A percentile compares a stretch with the other conserved stretches of the same genome.
phyloP scores from a whole-genome alignment of 2,113 vertebrate species.

The Lophius piscatorius region DNA sequence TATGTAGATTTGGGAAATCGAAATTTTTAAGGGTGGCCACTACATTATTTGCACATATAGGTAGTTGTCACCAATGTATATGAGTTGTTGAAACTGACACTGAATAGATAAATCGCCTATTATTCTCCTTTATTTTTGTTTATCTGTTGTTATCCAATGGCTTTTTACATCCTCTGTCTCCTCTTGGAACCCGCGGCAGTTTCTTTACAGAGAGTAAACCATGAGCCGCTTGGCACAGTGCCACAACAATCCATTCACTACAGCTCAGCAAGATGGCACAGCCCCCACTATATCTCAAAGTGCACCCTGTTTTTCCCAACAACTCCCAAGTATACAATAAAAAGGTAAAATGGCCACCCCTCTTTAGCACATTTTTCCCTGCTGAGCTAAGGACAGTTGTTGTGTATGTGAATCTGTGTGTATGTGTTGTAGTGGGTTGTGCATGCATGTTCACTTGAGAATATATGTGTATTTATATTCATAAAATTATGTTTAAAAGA shows the following conservation, averaged over 20 bases:
- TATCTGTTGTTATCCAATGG: background rate
- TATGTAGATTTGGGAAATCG: no score
- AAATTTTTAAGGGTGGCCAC: no score
- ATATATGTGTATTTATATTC: background rate
- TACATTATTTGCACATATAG: no score
- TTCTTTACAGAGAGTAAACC: slow-evolving; percentile 43
- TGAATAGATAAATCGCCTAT: no score
- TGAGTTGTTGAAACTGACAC: no score
- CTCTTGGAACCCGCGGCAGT: slow-evolving; percentile 37
- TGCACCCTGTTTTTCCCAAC: slow-evolving; percentile 40
- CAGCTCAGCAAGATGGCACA: slow-evolving; percentile 43
- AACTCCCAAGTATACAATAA: slow-evolving; percentile 48
- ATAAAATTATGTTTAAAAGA: no score
- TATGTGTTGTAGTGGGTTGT: background rate
- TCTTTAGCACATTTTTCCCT: slow-evolving; percentile 27
- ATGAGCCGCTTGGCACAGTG: slow-evolving; percentile 60
- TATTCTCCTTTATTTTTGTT: background rate
- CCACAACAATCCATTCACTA: slow-evolving; percentile 66
- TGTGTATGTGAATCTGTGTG: background rate
- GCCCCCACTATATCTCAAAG: slow-evolving; percentile 37
- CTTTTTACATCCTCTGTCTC: slow-evolving; percentile 25
- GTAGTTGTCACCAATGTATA: no score
- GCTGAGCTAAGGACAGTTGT: slow-evolving; percentile 29
- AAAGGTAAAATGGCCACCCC: slow-evolving; percentile 55
- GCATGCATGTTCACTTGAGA: background rate